Evolutionary conservation across 2,888 invertebrate species (phyloP), one percentile per base, ranked within the genome.

Genomic region (Ormyrus nitidulus): DNA sequence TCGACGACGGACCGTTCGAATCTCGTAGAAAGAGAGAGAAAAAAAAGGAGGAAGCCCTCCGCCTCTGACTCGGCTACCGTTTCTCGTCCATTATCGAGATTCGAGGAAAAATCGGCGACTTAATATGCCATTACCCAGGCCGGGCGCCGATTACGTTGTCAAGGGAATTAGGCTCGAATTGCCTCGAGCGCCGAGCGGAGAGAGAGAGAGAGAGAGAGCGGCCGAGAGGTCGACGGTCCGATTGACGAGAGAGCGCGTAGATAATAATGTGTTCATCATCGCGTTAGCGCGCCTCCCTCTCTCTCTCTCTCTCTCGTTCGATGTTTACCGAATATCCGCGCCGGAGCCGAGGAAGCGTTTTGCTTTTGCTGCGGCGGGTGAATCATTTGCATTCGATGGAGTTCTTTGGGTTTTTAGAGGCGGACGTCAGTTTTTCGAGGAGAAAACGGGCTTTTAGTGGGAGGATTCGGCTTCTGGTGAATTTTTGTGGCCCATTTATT

Each of bases 161-260:
- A 85, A 82, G 79, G 74, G 82, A 84, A 84, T 85, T 84, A 83
- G 82, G 83, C 81, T 83, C 77, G 83, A 85, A 83, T 81, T 80
- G 83, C 83, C 83, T 77, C 54, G 77, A 83, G 83, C 79, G 79
- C 68, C 34, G 77, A 76, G 61, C 48, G 56, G 61, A 48, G 70
- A 48, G 62, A 73, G 46, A 34, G 46, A 44, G 54, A 46, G 56
- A 49, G 62, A 73, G 46, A 44, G 19, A 54, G 56, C 13, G 34
- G 34, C 48, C 9, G 49, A 48, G 62, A 72, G 65, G 68, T 68
- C 72, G 72, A 72, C 72, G 81, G 11, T 71, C 79, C 53, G 78
- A 78, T 72, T 73, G 70, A 73, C 59, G 72, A 70, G 70, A 62
- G 56, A 69, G 44, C 48, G 54, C 19, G 46, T 61, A 65, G 70